phyloP scores from a whole-genome alignment of 2,113 vertebrate species.

The Sialia sialis region DNA sequence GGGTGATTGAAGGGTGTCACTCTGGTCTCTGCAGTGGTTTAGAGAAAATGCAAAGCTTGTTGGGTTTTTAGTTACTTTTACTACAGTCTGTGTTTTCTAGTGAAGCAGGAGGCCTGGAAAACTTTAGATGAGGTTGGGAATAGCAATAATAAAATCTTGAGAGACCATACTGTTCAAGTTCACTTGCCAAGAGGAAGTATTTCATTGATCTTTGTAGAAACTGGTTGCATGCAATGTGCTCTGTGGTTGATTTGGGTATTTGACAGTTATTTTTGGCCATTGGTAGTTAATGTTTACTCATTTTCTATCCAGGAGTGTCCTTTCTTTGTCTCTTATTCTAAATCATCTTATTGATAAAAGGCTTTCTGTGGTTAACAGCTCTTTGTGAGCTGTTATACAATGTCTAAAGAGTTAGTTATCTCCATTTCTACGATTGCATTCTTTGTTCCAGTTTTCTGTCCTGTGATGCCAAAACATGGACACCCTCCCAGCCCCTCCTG shows the following conservation, averaged over 20 bases:
- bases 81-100: background rate
- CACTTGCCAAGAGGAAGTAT: background rate
- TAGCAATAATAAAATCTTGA: background rate
- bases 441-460: background rate
- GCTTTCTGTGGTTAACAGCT: background rate
- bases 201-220: background rate
- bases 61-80: background rate
- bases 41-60: background rate
- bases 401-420: background rate
- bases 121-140: background rate
- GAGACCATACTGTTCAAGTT: background rate
- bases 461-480: background rate
- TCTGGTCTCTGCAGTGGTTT: background rate
- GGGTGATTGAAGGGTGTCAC: background rate
- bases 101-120: background rate
- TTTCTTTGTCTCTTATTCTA: background rate
- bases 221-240: background rate
- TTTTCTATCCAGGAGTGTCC: background rate
- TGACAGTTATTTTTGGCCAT: background rate
- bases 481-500: background rate
- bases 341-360: background rate
- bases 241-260: background rate
- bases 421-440: background rate
- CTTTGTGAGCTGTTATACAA: background rate
- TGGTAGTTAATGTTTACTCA: background rate